Percentiles rank a stretch among this genome's conserved stretches.
Conservation (phyloP, 2,888 invertebrate species). For the Hermaeophaga mercurialis region DNA sequence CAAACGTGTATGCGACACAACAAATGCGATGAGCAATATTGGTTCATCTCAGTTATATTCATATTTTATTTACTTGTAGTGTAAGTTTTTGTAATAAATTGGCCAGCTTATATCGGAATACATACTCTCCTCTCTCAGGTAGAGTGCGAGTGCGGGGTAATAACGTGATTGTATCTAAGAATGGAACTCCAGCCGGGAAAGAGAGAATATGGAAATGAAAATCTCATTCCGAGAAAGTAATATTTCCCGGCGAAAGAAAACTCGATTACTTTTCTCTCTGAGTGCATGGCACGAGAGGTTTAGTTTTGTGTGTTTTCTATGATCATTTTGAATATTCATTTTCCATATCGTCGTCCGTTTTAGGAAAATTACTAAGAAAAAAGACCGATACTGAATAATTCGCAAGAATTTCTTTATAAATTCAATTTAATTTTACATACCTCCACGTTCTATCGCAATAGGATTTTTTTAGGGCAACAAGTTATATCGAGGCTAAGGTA, state of each 20-base stretch:
- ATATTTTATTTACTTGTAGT: too few relatives aligned
- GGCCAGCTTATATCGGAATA: neutral
- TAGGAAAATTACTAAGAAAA: too few relatives aligned
- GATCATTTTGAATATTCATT: conserved; percentile 21
- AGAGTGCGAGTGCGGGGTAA: neutral
- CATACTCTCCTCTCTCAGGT: neutral
- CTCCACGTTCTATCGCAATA: too few relatives aligned
- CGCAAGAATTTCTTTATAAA: too few relatives aligned
- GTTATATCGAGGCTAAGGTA: too few relatives aligned
- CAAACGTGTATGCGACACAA: too few relatives aligned
- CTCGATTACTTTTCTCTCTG: conserved; percentile 10
- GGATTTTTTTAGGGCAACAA: too few relatives aligned
- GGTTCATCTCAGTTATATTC: too few relatives aligned
- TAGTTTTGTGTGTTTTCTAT: conserved; percentile 17
- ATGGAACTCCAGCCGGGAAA: conserved; percentile 15
- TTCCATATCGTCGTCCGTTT: conserved; percentile 14
- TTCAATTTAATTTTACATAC: too few relatives aligned
- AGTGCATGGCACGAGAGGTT: conserved; percentile 14
- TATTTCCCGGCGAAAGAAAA: conserved; percentile 20
- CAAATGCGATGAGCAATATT: too few relatives aligned
- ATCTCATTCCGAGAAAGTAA: conserved; percentile 16
- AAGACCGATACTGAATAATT: too few relatives aligned
- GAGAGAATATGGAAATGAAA: conserved; percentile 17
- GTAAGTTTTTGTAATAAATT: neutral
- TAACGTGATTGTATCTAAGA: conserved; percentile 16